phyloP scores from a whole-genome alignment of 2,888 invertebrate species.

The Epirrhoe alternata region DNA sequence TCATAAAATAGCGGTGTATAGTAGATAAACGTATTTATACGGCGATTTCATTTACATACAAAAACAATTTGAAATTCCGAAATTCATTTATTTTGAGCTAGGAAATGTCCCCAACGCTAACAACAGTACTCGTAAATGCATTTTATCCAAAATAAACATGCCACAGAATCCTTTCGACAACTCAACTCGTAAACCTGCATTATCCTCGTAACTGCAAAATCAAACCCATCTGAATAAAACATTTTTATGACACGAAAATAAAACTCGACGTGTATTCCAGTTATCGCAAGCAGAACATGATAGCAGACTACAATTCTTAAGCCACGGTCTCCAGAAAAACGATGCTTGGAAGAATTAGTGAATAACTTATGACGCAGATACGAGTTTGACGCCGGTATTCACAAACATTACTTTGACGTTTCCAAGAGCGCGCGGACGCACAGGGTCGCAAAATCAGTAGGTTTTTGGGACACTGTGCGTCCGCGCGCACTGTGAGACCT shows the following conservation, averaged over 20 bases:
- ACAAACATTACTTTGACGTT: too few species aligned
- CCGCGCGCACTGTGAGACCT: too few species aligned
- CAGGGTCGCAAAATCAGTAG: too few species aligned
- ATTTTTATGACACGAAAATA: constrained; percentile 25
- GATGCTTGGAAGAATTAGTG: not conserved
- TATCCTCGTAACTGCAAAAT: constrained; percentile 21
- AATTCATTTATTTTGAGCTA: too few species aligned
- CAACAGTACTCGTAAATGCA: not conserved
- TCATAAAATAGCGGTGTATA: too few species aligned
- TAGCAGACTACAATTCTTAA: constrained; percentile 46
- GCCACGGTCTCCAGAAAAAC: not conserved
- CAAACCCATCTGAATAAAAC: constrained; percentile 25
- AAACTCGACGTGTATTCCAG: constrained; percentile 47
- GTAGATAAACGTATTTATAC: too few species aligned
- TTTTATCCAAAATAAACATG: constrained; percentile 1
- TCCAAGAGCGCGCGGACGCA: too few species aligned
- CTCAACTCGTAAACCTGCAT: constrained; percentile 14
- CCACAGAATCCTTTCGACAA: constrained; percentile 5
- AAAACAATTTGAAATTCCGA: too few species aligned
- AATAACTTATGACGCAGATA: not conserved
- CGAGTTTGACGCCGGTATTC: not conserved
- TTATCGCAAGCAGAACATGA: constrained; percentile 54
- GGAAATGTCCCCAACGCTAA: too few species aligned
- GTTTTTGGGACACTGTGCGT: too few species aligned
- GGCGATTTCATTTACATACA: too few species aligned